Evolutionary conservation across 2,888 invertebrate genomes (phyloP), one percentile per base, ranked within the genome.

Genomic region (Neoaliturus tenellus): DNA sequence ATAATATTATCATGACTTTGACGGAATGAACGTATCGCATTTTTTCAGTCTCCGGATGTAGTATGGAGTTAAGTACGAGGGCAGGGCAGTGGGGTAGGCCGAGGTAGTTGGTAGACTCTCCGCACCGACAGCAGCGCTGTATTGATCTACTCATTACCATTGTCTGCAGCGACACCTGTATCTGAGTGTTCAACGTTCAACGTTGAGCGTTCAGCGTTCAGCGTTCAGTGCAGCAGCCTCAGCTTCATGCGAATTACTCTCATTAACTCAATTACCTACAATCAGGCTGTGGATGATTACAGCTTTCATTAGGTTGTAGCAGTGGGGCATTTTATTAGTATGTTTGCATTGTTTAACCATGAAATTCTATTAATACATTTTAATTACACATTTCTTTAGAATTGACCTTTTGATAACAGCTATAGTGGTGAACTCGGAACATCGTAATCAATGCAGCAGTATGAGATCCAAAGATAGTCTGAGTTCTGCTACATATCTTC

Each of bases 111-210:
- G 28, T 8, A 14, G 28, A 62, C 62, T 31, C 31, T 5, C 62
- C 62, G 20, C 62, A 3, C 5, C 62, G 31, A 31, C 62, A 62
- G 62, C 62, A 62, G 28, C 14, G 25, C 14, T 17, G 62, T 62
- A 62, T 62, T 62, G 62, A 62, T 62, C 62, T 5, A 31, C 6
- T 28, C 62, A 62, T 62, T 62, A 62, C 62, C 62, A 62, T 62
- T 62, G 62, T 62, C 62, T 62, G 62, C 28, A 28, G 62, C 62
- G 62, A 62, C 62, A 62, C 62, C 62, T 62, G 62, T 62, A 62
- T 14, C 10, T 4, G 62, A 62, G 55, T 55, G 55, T 55, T 55
- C 44, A 39, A 12, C 44, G 44, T 17, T 44, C 44, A 44, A 17
- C 44, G 17, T 17, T 35, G n/a, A n/a, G 39, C 44, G 44, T 17